Evolutionary conservation across 1,140 invertebrate genomes (phyloP), one percentile per base, ranked within the genome.

Genomic region (Pectinophora gossypiella): DNA sequence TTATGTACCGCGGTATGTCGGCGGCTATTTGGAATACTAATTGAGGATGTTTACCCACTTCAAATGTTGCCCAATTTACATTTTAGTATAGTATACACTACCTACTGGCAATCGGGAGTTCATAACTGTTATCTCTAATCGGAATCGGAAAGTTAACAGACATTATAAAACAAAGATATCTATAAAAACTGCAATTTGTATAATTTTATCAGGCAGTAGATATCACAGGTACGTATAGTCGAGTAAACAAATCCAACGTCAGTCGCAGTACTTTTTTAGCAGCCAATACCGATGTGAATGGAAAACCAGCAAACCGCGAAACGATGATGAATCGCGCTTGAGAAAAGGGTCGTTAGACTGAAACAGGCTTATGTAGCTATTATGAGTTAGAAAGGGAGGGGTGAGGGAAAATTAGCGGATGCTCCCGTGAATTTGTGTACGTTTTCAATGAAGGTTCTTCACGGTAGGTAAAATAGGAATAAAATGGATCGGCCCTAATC

Each of bases 1-100:
- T 87, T 73, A 73, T 73, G 66, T 70, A 80, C 80, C 81, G 80
- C 79, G 76, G 84, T 83, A 82, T 85, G 81, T 82, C 70, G 76
- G 64, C 72, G 73, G 70, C 81, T 82, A 87, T 85, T 87, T 85
- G 74, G 84, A 85, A 87, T 86, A 86, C 81, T 87, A 87, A 87
- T 87, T 87, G 79, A 64, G 68, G 61, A 64, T 72, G 72, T 72
- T 70, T 74, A 61, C 61, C 64, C 72, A 81, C 72, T 79, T 57
- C 56, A 63, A 64, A 57, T 54, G 20, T 19, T 53, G 19, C 48
- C 3, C 21, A 36, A 43, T 44, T 48, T 10, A 18, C 19, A 12
- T 44, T 43, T 19, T 44, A n/a, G n/a, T n/a, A n/a, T n/a, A n/a
- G n/a, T n/a, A n/a, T n/a, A n/a, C n/a, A n/a, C n/a, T n/a, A n/a